A percentile compares a stretch with the other conserved stretches of the same genome.
Evolutionary conservation across 2,888 invertebrate genomes (phyloP).

Genomic region (Cheilosia vulpina): DNA sequence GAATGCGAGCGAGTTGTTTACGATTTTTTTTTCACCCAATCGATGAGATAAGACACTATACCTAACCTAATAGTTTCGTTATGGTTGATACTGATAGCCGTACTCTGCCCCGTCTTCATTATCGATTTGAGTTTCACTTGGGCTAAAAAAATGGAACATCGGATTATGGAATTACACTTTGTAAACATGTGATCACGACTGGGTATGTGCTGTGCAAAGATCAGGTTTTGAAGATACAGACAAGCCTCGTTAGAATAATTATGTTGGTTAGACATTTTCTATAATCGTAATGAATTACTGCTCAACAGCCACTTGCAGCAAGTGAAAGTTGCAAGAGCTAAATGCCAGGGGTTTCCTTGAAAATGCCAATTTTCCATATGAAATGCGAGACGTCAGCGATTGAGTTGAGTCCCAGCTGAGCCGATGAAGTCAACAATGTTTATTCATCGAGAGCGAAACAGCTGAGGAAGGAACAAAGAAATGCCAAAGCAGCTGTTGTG

Average conservation of each 20-base stretch:
- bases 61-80: background rate
- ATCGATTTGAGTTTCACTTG: constrained; percentile 37
- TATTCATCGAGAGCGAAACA: constrained; percentile 41
- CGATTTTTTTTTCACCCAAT: constrained; percentile 16
- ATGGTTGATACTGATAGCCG: constrained; percentile 9
- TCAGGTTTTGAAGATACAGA: constrained; percentile 33
- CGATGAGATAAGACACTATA: constrained; percentile 40
- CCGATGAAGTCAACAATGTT: constrained; percentile 44
- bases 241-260: constrained; percentile 60
- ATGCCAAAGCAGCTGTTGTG: constrained; percentile 18
- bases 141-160: constrained; percentile 21
- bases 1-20: constrained; percentile 8
- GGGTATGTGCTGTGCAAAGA: background rate
- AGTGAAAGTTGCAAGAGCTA: constrained; percentile 59
- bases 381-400: background rate
- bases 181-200: constrained; percentile 46
- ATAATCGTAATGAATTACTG: constrained; percentile 41
- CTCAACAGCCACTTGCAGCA: background rate
- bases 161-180: constrained; percentile 34
- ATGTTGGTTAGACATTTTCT: constrained; percentile 50
- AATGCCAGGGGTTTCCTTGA: constrained; percentile 63
- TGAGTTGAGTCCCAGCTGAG: background rate
- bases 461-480: constrained; percentile 56
- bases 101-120: background rate
- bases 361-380: constrained; percentile 45